Base-by-base conservation (phyloP, 2,888 invertebrate genomes). In the Protophormia terraenovae region DNA sequence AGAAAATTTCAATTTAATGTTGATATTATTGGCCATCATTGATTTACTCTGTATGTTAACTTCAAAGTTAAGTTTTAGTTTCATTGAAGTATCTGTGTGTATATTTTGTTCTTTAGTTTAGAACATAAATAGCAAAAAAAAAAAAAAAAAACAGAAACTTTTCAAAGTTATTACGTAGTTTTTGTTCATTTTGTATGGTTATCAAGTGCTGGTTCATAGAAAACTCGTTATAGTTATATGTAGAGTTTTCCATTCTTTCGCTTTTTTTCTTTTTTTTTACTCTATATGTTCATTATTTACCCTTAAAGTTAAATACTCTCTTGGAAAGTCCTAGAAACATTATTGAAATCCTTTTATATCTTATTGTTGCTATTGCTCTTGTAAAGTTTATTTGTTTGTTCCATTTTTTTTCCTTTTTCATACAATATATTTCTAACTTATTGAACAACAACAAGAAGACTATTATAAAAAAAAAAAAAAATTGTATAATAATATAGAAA, bases 281-380 rank as follows among this genome's bases (percentile, higher is more conserved):
- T 45, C 29, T 27, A 1, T n/a, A 24, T 24, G 35, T 60, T 79
- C 38, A 69, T 80, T 80, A 66, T 72, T 71, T 71, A 71, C 47
- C 53, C 76, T 76, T 71, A 47, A 80, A 84, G 75, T 80, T 84
- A 76, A 84, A 76, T 66, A 84, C 75, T 41, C 71, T 77, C 29
- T 60, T 41, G 16, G 41, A 64, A 84, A 84, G 76, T 80, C 71
- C 69, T 79, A 45, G 69, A 80, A 69, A 72, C 47, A 66, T 79
- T 72, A 76, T 76, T 76, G 76, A 84, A 79, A 80, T 80, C 71
- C 27, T 58, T 75, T 79, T 69, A 41, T 67, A 69, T 41, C 27
- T 73, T 84, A 64, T 77, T 73, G 60, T 83, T 77, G 53, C 55
- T 58, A 16, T 29, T 55, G 62, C 53, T 69, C 16, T 50, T 16